phyloP scores from a whole-genome alignment of 2,888 invertebrate species.

The Morpho deidamia region DNA sequence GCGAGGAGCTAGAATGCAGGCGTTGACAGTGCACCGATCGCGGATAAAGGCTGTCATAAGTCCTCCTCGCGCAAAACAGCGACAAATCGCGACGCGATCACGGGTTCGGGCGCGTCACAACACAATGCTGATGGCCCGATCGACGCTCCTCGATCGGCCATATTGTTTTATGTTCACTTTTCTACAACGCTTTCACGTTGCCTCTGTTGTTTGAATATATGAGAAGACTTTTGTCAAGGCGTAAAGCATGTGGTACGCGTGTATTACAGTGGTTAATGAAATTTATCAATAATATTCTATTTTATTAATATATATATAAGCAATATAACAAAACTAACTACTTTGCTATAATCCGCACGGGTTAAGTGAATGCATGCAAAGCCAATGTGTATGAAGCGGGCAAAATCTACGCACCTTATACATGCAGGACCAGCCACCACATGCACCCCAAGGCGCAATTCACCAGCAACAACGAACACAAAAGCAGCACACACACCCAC shows the following conservation, averaged over 20 bases:
- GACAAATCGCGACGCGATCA: slow-evolving; percentile 67
- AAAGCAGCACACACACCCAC: too few relatives aligned
- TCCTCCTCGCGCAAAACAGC: slow-evolving; percentile 56
- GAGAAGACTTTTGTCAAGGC: slow-evolving; percentile 71
- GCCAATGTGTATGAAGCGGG: too few relatives aligned
- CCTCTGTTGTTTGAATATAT: slow-evolving; percentile 57
- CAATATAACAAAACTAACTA: too few relatives aligned
- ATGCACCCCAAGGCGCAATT: too few relatives aligned
- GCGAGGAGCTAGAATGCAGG: slow-evolving; percentile 38
- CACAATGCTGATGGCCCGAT: slow-evolving; percentile 48
- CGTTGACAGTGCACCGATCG: slow-evolving; percentile 57
- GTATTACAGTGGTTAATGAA: background rate
- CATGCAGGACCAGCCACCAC: too few relatives aligned
- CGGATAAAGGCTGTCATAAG: slow-evolving; percentile 72
- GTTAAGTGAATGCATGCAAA: too few relatives aligned
- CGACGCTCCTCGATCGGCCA: slow-evolving; percentile 55
- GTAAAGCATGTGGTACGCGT: slow-evolving; percentile 59
- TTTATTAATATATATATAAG: too few relatives aligned
- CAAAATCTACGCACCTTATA: too few relatives aligned
- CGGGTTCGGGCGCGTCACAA: slow-evolving; percentile 23
- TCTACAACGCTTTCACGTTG: slow-evolving; percentile 47
- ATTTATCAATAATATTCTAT: too few relatives aligned
- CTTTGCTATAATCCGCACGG: too few relatives aligned
- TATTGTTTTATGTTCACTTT: slow-evolving; percentile 66
- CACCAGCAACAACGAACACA: too few relatives aligned